A percentile compares a stretch with the other conserved stretches of the same genome.
phyloP scores from a whole-genome alignment of 2,888 invertebrate species.

The Trichopria drosophilae region DNA sequence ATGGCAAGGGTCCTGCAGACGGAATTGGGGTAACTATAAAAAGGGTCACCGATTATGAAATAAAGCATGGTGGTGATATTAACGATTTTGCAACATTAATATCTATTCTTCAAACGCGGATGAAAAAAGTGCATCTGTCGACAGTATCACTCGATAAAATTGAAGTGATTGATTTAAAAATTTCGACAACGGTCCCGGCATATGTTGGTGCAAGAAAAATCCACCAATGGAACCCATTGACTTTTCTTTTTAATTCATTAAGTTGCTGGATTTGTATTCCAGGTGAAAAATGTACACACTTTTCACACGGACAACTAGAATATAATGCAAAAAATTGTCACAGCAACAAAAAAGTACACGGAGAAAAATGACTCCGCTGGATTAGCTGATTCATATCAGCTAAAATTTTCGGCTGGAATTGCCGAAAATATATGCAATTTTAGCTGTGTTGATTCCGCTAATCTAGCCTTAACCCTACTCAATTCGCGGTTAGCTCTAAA shows the following conservation, averaged over 20 bases:
- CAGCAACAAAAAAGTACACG: no score
- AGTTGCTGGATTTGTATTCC: constrained; percentile 14
- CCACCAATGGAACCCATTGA: constrained; percentile 27
- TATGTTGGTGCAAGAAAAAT: constrained; percentile 24
- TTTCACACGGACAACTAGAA: no score
- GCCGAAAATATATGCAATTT: no score
- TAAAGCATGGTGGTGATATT: constrained; percentile 26
- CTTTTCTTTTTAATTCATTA: no score
- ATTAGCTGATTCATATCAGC: no score
- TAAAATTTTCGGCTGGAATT: no score
- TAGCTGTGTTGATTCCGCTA: no score
- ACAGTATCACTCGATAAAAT: constrained; percentile 14
- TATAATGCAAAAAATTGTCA: no score
- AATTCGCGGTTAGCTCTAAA: no score
- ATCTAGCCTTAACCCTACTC: no score
- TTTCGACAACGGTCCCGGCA: constrained; percentile 13
- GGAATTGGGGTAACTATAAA: constrained; percentile 25
- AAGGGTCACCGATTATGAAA: constrained; percentile 25
- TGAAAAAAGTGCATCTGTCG: constrained; percentile 22
- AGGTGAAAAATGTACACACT: constrained; percentile 15
- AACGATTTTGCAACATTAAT: constrained; percentile 22
- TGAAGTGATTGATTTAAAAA: constrained; percentile 14
- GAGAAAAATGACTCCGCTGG: no score
- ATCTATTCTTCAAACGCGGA: constrained; percentile 15
- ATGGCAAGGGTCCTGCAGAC: constrained; percentile 29